A percentile compares a stretch with the other conserved stretches of the same genome.
These are phyloP conservation scores for Mycteria americana DNA, from an alignment of 2,797 vertebrate genomes.

Conservation along the genomic window DNA sequence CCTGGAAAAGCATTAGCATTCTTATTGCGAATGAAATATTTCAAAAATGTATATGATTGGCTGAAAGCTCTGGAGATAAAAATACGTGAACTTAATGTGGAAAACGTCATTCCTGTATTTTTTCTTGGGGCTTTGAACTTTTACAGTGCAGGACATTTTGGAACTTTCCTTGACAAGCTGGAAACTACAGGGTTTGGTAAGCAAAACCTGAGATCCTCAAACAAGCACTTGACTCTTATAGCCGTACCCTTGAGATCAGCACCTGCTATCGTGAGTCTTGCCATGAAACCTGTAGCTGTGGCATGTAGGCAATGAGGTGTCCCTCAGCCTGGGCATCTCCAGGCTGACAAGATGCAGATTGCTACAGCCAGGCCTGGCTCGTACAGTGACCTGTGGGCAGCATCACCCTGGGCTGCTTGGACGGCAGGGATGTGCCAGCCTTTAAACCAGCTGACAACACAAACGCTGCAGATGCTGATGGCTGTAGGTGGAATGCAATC, in stretches of 20 bases:
- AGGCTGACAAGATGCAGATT: background rate
- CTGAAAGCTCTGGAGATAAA: background rate
- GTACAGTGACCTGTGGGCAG: background rate
- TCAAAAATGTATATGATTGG: background rate
- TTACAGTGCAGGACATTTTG: background rate
- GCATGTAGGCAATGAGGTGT: background rate
- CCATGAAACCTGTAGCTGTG: background rate
- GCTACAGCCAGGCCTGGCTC: background rate
- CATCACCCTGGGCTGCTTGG: background rate
- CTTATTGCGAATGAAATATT: background rate
- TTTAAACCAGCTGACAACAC: background rate
- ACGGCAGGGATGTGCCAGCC: background rate
- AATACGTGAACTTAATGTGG: background rate
- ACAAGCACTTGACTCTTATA: accelerated
- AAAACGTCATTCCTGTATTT: background rate
- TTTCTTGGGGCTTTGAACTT: background rate
- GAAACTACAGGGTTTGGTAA: background rate
- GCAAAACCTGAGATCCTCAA: background rate
- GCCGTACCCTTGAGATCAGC: background rate
- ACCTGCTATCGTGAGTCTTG: background rate
- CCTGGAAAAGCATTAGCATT: background rate
- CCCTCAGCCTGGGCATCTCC: background rate
- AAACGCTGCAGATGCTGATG: slow-evolving; percentile 22
- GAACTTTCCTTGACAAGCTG: background rate
- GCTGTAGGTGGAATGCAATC: slow-evolving; percentile 52